Evolutionary conservation across 2,888 invertebrate species (phyloP), one percentile per base, ranked within the genome.

Genomic region (Brenthis hecate): DNA sequence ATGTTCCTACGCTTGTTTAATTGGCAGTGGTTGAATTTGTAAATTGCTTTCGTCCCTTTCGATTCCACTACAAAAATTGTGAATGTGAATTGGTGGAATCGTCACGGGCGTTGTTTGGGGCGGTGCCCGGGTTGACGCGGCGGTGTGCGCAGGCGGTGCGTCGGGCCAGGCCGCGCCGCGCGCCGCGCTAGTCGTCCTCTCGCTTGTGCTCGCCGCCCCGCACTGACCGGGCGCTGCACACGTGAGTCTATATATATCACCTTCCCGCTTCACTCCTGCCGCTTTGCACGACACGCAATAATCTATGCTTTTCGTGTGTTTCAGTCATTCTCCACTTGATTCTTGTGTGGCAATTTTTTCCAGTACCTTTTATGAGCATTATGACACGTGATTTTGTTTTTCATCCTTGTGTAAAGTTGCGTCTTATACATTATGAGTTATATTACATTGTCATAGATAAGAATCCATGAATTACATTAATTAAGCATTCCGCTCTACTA

Each of bases 201-300:
- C 85, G 86, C 90, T 90, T 84, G 91, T 85, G 81, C 83, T 82
- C 78, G 80, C 84, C 85, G 90, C 85, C 86, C 85, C 90, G 88
- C 89, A 85, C 88, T 91, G 89, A 91, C 89, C 88, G 88, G 88
- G 87, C 88, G 86, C 80, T 80, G 85, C 87, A 82, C 85, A 89
- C 88, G 91, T 91, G 90, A 88, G 89, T 93, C 87, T 80, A 73
- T 76, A 75, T 74, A 74, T 75, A 68, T 69, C 74, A 72, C 73
- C 74, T 72, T 74, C 74, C 72, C 68, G 70, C 72, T 69, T 70
- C 75, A 74, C 75, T 66, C 72, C 74, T 69, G 56, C 58, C 61
- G 70, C 73, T 71, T 64, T 64, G 71, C 71, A 67, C 61, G 65
- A 61, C 56, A 65, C 60, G 67, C 64, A 48, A 47, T 58, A 19